Base-by-base conservation (phyloP, 2,113 vertebrate species). In the Clinocottus analis region DNA sequence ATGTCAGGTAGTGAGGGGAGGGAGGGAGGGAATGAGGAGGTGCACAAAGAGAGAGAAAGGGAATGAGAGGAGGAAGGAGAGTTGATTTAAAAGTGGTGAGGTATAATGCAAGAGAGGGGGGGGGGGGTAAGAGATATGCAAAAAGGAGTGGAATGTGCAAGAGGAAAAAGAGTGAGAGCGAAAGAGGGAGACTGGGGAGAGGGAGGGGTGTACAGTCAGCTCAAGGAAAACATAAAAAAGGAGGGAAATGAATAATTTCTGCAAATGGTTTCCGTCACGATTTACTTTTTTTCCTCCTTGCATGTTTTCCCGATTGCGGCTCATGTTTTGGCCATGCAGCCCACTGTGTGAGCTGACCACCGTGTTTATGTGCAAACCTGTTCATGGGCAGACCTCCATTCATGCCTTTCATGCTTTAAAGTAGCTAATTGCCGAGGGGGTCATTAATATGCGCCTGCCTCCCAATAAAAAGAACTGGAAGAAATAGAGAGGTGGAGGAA, bases 201-300 rank as follows among this genome's bases (percentile, higher is more conserved):
- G 87, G 87, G 89, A 90, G 85, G 89, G 82, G 91, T 86, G 77
- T 90, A 88, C 69, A 89, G 89, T 91, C 83, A 93, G 88, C 87
- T 85, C 79, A 87, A 89, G 85, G 85, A 89, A 94, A 92, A 93
- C 90, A 92, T 92, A 92, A 93, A 94, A 93, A 92, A 86, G 90
- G 89, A 93, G 90, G 92, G 93, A 93, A 94, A 92, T 93, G 76
- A 93, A 93, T 94, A 91, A 92, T 94, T 94, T 92, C 92, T 91
- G 89, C 91, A 91, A 91, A 92, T 82, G 76, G 86, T 92, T 93
- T 94, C 89, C 85, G 88, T 92, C 91, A 92, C 69, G 17, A 88
- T 91, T 84, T 17, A 78, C 65, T 76, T 85, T 86, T 31, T 87
- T 78, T 74, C 70, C 75, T 82, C 51, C 63, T 67, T 84, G 79